Evolutionary conservation across 2,888 invertebrate genomes (phyloP), one percentile per base, ranked within the genome.

Genomic region (Trissolcus brochymenae): DNA sequence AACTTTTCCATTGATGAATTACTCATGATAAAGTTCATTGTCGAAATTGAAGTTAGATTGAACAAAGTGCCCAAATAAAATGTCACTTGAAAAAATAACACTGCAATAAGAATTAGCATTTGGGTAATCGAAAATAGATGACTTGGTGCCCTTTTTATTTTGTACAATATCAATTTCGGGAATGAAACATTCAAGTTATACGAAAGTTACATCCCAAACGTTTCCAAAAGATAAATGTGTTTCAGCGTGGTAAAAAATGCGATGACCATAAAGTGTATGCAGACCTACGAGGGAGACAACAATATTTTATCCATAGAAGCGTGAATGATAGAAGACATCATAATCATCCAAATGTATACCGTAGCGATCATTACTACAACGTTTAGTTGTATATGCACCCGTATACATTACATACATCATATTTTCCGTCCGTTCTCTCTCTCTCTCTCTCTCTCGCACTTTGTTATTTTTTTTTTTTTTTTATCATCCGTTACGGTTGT

Each of bases 291-390:
- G 66, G 79, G 78, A 72, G 72, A 68, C 66, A 71, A 76, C 80
- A 76, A 35, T 35, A 35, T 35, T 80, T 81, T 76, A 80, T 72
- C 82, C 82, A 79, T 60, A 82, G 81, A 81, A 84, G 83, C 87
- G 86, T 87, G 85, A 87, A 88, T 88, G 88, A 88, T 87, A 67
- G 64, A 88, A 82, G 82, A 84, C 68, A 55, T 77, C 73, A 75
- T 67, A 79, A 79, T 74, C 62, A 74, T 76, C 71, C 65, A 65
- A 60, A 75, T 53, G 49, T 76, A 76, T 61, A 67, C 51, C 79
- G 75, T 72, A 73, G 81, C 81, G 84, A 86, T 87, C 85, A 83
- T 85, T 35, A 35, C 35, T 77, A 80, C 72, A 75, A 86, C 87
- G 87, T 87, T 88, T 87, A 85, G 85, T 85, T 87, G 86, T 35